Evolutionary conservation across 2,797 vertebrate genomes (phyloP), one percentile per base, ranked within the genome.

Genomic region (Bucorvus abyssinicus): DNA sequence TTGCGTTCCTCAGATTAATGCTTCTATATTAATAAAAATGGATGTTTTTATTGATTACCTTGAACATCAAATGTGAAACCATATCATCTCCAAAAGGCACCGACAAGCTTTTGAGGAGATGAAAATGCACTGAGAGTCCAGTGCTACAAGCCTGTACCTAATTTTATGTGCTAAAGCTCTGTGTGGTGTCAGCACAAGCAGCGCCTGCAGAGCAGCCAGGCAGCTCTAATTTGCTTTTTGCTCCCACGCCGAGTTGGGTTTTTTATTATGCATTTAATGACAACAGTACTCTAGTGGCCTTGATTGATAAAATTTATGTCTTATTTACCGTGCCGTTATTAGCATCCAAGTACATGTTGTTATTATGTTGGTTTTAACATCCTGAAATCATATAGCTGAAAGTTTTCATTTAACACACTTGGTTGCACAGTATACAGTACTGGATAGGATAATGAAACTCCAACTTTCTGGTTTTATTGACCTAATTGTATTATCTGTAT

Each of bases 301-400:
- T 87, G 81, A 94, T 90, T 90, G 59, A 76, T 90, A 40, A 65
- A 94, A 92, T 40, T 68, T 59, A 85, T 93, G 60, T 87, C 84
- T 40, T 95, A 29, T 95, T 95, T 94, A 70, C 27, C 14, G 60
- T 78, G 75, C 40, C 53, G 14, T 87, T 83, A 80, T 78, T 75
- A 75, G 75, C 78, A 77, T 64, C 82, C 71, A 65, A 64, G 60
- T 64, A 45, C 75, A 55, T 27, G 84, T 85, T 92, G 84, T 87
- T 92, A 50, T 90, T 52, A 65, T 89, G 93, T 89, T 95, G 93
- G 40, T 95, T 95, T 87, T 93, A 89, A 85, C 87, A 94, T 64
- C 78, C 78, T 64, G 67, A 73, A 87, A 83, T 56, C 10, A 16
- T 56, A 21, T 34, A 92, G 78, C 60, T 80, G 81, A 34, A 90